Conservation (phyloP, 1,140 invertebrate genomes). For the Conus ventricosus region DNA sequence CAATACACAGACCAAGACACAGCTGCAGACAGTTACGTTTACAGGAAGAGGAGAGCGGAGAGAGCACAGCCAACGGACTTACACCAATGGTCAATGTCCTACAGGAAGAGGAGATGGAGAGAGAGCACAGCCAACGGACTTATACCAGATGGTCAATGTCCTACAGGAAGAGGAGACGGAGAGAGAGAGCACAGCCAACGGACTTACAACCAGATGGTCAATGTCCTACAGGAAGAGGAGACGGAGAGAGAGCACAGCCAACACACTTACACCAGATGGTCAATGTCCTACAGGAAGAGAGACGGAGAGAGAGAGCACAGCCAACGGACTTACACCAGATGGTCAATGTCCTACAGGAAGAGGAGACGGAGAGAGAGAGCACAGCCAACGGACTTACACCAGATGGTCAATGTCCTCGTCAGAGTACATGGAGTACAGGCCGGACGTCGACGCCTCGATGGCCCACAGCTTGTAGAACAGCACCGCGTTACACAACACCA, state of each 20-base stretch:
- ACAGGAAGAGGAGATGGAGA: no score
- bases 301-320: no score
- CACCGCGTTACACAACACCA: constrained; percentile 85
- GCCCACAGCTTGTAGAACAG: constrained; percentile 87
- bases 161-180: no score
- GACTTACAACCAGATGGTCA: constrained; percentile 54
- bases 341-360: constrained; percentile 35
- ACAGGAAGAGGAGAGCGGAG: no score
- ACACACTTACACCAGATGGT: constrained; percentile 52
- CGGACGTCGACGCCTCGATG: constrained; percentile 76
- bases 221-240: no score
- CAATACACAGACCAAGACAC: no score
- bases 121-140: constrained; percentile 43
- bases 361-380: no score
- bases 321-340: constrained; percentile 51
- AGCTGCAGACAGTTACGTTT: no score
- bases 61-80: constrained; percentile 36
- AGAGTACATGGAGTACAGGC: constrained; percentile 52
- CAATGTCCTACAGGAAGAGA: no score
- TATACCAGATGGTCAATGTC: constrained; percentile 51
- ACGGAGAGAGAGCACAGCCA: no score
- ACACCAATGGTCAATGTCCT: constrained; percentile 52
- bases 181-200: no score
- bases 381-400: constrained; percentile 47
- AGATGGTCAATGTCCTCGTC: constrained; percentile 47